Evolutionary conservation across 2,113 vertebrate species (phyloP), one percentile per base, ranked within the genome.

Genomic region (Antechinus stuartii): DNA sequence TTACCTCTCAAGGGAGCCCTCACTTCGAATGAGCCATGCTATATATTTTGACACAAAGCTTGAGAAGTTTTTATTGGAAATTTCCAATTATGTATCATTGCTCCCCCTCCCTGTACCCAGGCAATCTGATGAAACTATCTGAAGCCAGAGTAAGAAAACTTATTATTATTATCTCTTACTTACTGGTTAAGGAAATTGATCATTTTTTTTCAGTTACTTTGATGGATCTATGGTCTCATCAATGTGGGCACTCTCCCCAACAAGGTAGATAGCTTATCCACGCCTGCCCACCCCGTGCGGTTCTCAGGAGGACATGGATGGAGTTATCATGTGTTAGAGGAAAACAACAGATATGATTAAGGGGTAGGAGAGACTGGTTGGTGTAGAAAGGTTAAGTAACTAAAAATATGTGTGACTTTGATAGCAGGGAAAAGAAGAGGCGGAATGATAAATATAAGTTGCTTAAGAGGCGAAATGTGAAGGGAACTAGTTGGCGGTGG

Each of bases 1-100:
- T 96, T 92, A 94, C 95, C 93, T 94, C 93, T 95, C 95, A 94
- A 93, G 94, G 92, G 96, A 55, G 95, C 93, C 96, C 93, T 91
- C 3, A 91, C 95, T 96, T 95, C 93, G 97, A 96, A 97, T 98
- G 96, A 96, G 95, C 95, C 96, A 93, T 95, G 97, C 94, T 91
- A 95, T 93, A 94, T 96, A 94, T 96, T 96, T 91, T 96, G 97
- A 98, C 96, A 95, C 91, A 94, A 68, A 96, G 95, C 96, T 96
- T 94, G 97, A 96, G 97, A 91, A 95, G 95, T 95, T 91, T 47
- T 94, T 47, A 92, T 35, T 89, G 92, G 95, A 97, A 97, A 94
- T 95, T 95, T 94, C 94, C 93, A 94, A 95, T 95, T 96, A 92
- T 94, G 90, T 97, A 94, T 94, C 47, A 26, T 30, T 84, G 68